These are phyloP conservation scores for Campoplex nolae DNA, from an alignment of 2,888 invertebrate species.

Conservation along the genomic window DNA sequence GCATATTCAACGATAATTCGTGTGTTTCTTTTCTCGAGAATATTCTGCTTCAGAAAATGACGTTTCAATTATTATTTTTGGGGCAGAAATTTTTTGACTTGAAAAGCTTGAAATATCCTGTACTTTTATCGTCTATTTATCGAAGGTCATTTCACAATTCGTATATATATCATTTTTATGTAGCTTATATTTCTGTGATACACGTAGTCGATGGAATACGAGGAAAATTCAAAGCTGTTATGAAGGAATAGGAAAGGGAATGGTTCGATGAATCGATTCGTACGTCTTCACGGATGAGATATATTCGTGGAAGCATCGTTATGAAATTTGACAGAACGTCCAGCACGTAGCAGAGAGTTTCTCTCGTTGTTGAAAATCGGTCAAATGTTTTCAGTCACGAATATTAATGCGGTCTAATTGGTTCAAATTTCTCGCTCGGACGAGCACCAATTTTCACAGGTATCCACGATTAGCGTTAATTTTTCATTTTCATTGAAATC, in stretches of 20 bases:
- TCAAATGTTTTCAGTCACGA: slow-evolving; percentile 28
- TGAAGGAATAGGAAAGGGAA: slow-evolving; percentile 33
- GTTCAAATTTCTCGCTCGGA: neutral
- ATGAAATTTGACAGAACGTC: neutral
- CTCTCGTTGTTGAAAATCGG: slow-evolving; percentile 1
- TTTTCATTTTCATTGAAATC: neutral
- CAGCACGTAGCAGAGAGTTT: neutral
- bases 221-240: slow-evolving; percentile 53
- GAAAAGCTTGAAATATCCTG: neutral
- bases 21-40: too few species aligned
- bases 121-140: slow-evolving; percentile 54
- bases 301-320: slow-evolving; percentile 30
- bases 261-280: slow-evolving; percentile 62
- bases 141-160: slow-evolving; percentile 53
- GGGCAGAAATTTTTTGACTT: neutral
- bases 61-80: neutral
- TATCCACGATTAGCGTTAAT: neutral
- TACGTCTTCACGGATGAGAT: slow-evolving; percentile 30
- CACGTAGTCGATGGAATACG: neutral
- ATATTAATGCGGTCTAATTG: slow-evolving; percentile 33
- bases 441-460: neutral
- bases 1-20: too few species aligned
- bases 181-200: slow-evolving; percentile 8
- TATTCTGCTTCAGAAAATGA: too few species aligned
- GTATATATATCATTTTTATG: slow-evolving; percentile 42